Conservation (phyloP, 2,888 invertebrate species). For the Pterostichus madidus region DNA sequence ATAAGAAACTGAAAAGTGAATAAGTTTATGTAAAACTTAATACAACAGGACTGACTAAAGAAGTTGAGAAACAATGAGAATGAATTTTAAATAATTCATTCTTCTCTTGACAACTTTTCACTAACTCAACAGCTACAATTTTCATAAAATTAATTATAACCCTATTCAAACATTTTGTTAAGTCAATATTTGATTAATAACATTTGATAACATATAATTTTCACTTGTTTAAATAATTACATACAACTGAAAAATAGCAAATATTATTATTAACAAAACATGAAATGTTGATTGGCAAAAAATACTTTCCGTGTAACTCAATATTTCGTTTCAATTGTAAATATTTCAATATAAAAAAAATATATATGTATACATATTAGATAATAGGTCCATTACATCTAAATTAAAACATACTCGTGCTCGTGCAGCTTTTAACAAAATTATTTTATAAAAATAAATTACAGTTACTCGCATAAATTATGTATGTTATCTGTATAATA, state of each 20-base stretch:
- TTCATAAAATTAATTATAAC: slow-evolving; percentile 33
- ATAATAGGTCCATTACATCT: too few relatives aligned
- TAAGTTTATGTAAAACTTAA: slow-evolving; percentile 49
- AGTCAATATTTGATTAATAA: neutral
- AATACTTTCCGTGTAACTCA: too few relatives aligned
- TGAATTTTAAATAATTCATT: slow-evolving; percentile 52
- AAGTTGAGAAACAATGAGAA: slow-evolving; percentile 46
- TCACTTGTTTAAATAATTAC: neutral
- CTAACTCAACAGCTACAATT: slow-evolving; percentile 33
- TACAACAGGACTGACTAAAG: slow-evolving; percentile 13
- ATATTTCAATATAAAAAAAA: too few relatives aligned
- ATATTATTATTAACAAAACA: neutral
- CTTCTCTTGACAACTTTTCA: slow-evolving; percentile 42
- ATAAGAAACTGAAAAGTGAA: slow-evolving; percentile 37
- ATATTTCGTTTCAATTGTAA: too few relatives aligned
- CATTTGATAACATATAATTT: slow-evolving; percentile 9
- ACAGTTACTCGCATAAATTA: too few relatives aligned
- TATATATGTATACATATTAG: too few relatives aligned
- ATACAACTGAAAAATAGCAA: neutral
- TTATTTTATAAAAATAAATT: too few relatives aligned
- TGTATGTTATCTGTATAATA: too few relatives aligned
- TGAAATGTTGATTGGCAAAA: neutral
- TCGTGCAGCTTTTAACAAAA: too few relatives aligned
- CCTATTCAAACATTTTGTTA: neutral
- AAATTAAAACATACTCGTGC: too few relatives aligned